A percentile compares a stretch with the other conserved stretches of the same genome.
These are phyloP conservation scores for Amazona guildingii DNA, from an alignment of 2,113 vertebrate species.

Conservation along the genomic window DNA sequence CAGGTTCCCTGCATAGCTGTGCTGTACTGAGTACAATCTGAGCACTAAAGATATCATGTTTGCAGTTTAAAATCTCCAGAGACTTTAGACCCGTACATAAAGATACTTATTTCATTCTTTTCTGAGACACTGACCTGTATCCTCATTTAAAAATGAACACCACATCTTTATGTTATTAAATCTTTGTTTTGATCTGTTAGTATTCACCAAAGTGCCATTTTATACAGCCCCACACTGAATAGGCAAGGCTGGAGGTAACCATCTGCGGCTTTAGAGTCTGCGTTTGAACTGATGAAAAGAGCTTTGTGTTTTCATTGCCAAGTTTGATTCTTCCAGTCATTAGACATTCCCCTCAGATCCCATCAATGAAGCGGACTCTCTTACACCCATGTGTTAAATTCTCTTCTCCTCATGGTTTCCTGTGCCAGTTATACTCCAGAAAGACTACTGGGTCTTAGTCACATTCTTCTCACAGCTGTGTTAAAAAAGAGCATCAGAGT, in stretches of 20 bases:
- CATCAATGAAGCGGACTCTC: slow-evolving; percentile 82
- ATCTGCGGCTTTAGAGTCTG: slow-evolving; percentile 82
- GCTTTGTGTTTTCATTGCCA: slow-evolving; percentile 88
- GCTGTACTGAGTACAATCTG: slow-evolving; percentile 54
- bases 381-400: slow-evolving; percentile 88
- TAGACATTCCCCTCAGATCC: slow-evolving; percentile 85
- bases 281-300: slow-evolving; percentile 83
- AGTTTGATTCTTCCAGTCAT: slow-evolving; percentile 88
- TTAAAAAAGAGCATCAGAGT: slow-evolving; percentile 81
- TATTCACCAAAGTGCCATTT: slow-evolving; percentile 83
- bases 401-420: slow-evolving; percentile 83
- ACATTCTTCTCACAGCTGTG: slow-evolving; percentile 87
- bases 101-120: slow-evolving; percentile 75
- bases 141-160: slow-evolving; percentile 77
- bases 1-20: slow-evolving; percentile 45
- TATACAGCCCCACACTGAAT: slow-evolving; percentile 74
- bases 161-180: slow-evolving; percentile 82
- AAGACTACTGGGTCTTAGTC: slow-evolving; percentile 75
- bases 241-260: slow-evolving; percentile 81
- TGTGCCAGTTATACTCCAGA: slow-evolving; percentile 80
- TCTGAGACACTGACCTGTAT: slow-evolving; percentile 81
- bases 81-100: slow-evolving; percentile 77
- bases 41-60: slow-evolving; percentile 64
- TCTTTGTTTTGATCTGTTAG: slow-evolving; percentile 84
- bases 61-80: slow-evolving; percentile 72